Evolutionary conservation across 2,888 invertebrate genomes (phyloP).

Genomic region (Mantis religiosa): DNA sequence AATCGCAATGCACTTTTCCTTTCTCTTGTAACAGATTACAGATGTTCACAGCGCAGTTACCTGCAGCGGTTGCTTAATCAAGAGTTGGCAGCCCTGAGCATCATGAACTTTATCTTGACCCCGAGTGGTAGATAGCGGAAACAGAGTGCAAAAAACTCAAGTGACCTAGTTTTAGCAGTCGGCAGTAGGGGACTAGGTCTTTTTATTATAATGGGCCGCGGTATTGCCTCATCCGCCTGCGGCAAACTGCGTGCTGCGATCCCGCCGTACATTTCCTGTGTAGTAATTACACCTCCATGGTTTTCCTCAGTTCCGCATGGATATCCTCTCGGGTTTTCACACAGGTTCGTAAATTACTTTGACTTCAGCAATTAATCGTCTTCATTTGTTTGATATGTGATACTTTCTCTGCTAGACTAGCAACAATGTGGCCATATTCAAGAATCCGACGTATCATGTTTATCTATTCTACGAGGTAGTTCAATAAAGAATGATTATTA

Average conservation of each 20-base stretch:
- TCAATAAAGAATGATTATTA: no score
- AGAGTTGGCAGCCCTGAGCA: conserved; percentile 5
- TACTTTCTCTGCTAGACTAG: no score
- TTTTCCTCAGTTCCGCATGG: neutral
- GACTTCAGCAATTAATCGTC: no score
- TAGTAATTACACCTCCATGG: neutral
- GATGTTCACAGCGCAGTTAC: neutral
- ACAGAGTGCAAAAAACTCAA: conserved; percentile 14
- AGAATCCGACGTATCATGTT: no score
- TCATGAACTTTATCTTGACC: conserved; percentile 18
- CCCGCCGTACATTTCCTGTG: neutral
- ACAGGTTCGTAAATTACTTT: no score
- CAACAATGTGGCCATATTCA: no score
- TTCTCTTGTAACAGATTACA: neutral
- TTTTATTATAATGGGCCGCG: neutral
- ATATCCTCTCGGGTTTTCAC: neutral
- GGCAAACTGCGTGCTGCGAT: neutral
- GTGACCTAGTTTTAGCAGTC: conserved; percentile 6
- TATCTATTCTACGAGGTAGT: no score
- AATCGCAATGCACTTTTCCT: neutral
- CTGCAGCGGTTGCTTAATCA: neutral
- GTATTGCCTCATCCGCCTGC: neutral
- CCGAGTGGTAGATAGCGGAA: conserved; percentile 13
- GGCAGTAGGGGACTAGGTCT: neutral
- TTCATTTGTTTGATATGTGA: no score